phyloP scores from a whole-genome alignment of 2,113 vertebrate genomes.

The Coptodon rendalli region DNA sequence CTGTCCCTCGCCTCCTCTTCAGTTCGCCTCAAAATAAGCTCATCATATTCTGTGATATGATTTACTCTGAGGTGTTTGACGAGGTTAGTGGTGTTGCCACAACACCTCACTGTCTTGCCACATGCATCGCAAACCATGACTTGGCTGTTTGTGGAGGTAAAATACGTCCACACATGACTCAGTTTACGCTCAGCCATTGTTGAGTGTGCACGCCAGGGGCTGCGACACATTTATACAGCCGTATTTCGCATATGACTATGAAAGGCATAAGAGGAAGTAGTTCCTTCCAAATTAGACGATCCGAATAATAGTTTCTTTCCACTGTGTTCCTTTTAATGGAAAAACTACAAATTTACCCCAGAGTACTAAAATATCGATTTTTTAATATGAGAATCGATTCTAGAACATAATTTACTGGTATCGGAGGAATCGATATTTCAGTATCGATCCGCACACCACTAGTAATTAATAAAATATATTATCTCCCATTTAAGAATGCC shows the following conservation, averaged over 20 bases:
- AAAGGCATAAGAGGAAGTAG: neutral
- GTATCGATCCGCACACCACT: accelerated
- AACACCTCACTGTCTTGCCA: neutral
- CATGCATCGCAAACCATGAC: accelerated
- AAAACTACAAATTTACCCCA: neutral
- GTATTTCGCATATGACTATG: accelerated
- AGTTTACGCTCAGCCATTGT: neutral
- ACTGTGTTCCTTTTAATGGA: accelerated
- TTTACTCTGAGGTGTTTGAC: neutral
- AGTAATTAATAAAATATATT: accelerated
- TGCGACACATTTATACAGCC: neutral
- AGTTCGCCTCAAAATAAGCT: neutral
- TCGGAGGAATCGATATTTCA: accelerated
- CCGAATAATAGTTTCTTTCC: neutral
- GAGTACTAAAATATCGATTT: neutral
- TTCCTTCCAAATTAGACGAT: neutral
- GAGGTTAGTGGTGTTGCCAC: neutral
- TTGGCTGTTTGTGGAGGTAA: neutral
- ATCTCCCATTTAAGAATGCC: neutral
- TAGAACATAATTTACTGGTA: neutral
- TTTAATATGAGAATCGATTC: neutral
- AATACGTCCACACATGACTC: accelerated
- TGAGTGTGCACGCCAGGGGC: neutral
- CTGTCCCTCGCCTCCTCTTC: neutral
- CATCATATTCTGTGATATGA: neutral